Base-by-base conservation (phyloP, 1,140 invertebrate species). In the Zaprionus lachaisei region DNA sequence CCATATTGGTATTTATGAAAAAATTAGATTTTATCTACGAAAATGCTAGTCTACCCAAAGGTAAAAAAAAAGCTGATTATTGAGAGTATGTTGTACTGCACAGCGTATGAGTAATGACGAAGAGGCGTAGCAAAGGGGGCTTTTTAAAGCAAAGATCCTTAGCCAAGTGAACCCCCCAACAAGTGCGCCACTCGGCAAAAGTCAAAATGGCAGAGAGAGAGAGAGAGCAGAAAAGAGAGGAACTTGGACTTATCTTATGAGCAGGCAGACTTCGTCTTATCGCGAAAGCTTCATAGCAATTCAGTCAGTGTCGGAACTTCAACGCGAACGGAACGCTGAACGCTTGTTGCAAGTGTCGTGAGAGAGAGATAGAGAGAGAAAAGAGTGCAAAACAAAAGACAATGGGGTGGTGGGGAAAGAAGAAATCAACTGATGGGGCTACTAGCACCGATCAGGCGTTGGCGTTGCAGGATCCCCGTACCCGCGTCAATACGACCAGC, bases 381-480 rank as follows among this genome's bases (percentile, higher is more conserved):
- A 49, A 64, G 20, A 54, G 37, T 54, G 22, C 37, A 12, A 44
- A 14, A 55, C 9, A 28, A 14, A 58, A 41, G 20, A 80, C n/a
- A 65, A 90, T 90, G 85, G 65, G 22, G 54, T 82, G 69, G 76
- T 90, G 51, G 47, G 62, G 17, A 57, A 90, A 91, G 28, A 90
- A 91, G 58, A 90, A 62, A 31, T 51, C 72, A 26, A 90, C 62
- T 31, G 85, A 90, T 57, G 55, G 57, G 31, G 38, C 66, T 14
- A 47, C 38, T 11, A 28, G 57, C 62, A 20, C 66, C 14, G 77
- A 72, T 37, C 71, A 58, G 41, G 78, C 79, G 12, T 51, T 92
- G 34, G 91, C 75, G 22, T 20, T 12, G 5, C 91, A 92, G 72
- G 91, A 92, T 89, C 84, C 91, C 14, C 78, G 91, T 2, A 92